These are phyloP conservation scores for Rattus rattus DNA, from an alignment of 2,113 vertebrate species.

Conservation along the genomic window DNA sequence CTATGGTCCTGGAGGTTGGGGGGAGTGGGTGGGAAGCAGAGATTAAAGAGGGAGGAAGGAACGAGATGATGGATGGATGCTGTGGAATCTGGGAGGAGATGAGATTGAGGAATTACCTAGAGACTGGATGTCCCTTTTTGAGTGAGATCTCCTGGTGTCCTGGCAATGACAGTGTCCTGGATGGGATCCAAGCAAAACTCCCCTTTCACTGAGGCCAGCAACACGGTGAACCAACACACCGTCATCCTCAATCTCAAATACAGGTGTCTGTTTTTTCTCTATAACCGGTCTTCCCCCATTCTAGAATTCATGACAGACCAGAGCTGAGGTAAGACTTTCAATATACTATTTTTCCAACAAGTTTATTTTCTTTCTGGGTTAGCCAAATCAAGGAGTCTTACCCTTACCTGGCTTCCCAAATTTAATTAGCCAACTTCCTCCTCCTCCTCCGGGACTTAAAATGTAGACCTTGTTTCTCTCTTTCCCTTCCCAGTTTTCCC, in stretches of 20 bases:
- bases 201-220: background rate
- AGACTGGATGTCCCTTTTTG: background rate
- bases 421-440: slow-evolving; percentile 80
- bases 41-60: slow-evolving; percentile 45
- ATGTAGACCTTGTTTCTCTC: slow-evolving; percentile 52
- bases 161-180: slow-evolving; percentile 1
- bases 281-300: background rate
- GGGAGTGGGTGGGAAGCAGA: background rate
- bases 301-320: slow-evolving; percentile 19
- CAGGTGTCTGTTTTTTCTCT: slow-evolving; percentile 30
- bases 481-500: slow-evolving; percentile 48
- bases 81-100: background rate
- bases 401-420: slow-evolving; percentile 69
- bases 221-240: background rate
- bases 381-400: slow-evolving; percentile 54
- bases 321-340: slow-evolving; percentile 55
- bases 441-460: slow-evolving; percentile 51
- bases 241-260: background rate
- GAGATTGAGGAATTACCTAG: background rate
- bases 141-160: slow-evolving; percentile 34
- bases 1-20: background rate
- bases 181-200: slow-evolving; percentile 39
- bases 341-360: slow-evolving; percentile 64
- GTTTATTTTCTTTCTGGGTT: slow-evolving; percentile 74
- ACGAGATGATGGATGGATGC: slow-evolving; percentile 54